Evolutionary conservation across 2,888 invertebrate species (phyloP).

Genomic region (Allacma fusca): DNA sequence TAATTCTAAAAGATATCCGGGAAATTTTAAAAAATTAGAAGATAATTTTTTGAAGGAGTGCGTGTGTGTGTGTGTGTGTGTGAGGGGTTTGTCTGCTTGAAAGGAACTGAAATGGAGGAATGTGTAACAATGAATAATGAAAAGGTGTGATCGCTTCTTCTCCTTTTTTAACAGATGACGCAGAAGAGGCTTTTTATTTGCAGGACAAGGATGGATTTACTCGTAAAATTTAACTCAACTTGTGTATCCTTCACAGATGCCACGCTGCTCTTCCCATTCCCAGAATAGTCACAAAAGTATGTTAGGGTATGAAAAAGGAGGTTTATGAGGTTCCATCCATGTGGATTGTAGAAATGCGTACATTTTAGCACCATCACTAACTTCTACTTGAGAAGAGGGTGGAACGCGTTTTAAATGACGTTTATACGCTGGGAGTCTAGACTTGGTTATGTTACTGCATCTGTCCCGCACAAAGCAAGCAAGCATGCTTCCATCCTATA

Average conservation of each 20-base stretch:
- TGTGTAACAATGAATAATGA: conserved; percentile 6
- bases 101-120: not conserved
- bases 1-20: too few relatives aligned
- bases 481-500: not conserved
- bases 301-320: not conserved
- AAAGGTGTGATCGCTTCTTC: conserved; percentile 10
- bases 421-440: not conserved
- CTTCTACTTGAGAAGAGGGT: not conserved
- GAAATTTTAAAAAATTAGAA: too few relatives aligned
- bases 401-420: not conserved
- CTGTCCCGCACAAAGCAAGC: too few relatives aligned
- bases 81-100: not conserved
- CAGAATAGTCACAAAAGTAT: conserved; percentile 16
- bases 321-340: not conserved
- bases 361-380: not conserved
- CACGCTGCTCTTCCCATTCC: not conserved
- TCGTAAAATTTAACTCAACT: conserved; percentile 1
- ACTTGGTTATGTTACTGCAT: not conserved
- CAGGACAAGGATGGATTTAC: conserved; percentile 14
- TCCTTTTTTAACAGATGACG: conserved; percentile 22
- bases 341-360: not conserved
- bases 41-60: too few relatives aligned
- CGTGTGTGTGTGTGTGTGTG: not conserved
- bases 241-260: not conserved
- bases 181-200: conserved; percentile 14